These are phyloP conservation scores for Zaprionus kolodkinae DNA, from an alignment of 1,140 invertebrate genomes.

Conservation along the genomic window DNA sequence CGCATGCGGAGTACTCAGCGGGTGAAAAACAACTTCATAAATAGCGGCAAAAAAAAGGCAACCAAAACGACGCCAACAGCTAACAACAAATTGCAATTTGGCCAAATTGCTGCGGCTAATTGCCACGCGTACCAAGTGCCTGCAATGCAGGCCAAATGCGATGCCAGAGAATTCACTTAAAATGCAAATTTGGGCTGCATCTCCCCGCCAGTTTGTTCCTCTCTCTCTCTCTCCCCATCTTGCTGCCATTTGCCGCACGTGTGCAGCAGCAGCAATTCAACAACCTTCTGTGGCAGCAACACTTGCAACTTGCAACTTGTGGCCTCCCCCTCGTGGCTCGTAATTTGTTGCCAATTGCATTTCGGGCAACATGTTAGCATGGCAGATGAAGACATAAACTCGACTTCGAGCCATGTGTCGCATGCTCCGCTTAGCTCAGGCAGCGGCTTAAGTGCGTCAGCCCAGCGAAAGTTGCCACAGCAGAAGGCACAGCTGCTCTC, in stretches of 20 bases:
- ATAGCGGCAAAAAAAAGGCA: conserved; percentile 53
- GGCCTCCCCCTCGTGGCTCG: conserved; percentile 44
- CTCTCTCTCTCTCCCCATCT: conserved; percentile 7
- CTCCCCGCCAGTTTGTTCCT: not conserved
- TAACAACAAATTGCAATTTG: conserved; percentile 81
- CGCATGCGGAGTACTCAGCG: conserved; percentile 15
- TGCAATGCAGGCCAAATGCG: conserved; percentile 59
- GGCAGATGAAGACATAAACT: conserved; percentile 75
- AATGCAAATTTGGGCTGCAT: conserved; percentile 66
- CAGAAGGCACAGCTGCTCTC: not conserved
- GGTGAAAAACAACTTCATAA: conserved; percentile 73
- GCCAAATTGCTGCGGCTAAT: conserved; percentile 78
- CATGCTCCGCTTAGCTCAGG: not conserved
- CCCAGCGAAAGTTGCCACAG: conserved; percentile 3
- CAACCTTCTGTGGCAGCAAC: conserved; percentile 14
- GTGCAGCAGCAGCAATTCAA: conserved; percentile 26
- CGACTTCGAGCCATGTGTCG: conserved; percentile 39
- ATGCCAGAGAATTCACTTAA: conserved; percentile 76
- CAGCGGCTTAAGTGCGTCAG: not conserved
- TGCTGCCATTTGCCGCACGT: conserved; percentile 45
- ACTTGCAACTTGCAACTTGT: conserved; percentile 22
- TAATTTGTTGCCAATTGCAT: conserved; percentile 70
- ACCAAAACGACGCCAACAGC: conserved; percentile 59
- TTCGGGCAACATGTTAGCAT: conserved; percentile 66
- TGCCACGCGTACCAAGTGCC: conserved; percentile 68